Percentiles rank a stretch among this genome's conserved stretches.
These are phyloP conservation scores for Sphenodon punctatus DNA, from an alignment of 2,797 vertebrate species.

Conservation along the genomic window DNA sequence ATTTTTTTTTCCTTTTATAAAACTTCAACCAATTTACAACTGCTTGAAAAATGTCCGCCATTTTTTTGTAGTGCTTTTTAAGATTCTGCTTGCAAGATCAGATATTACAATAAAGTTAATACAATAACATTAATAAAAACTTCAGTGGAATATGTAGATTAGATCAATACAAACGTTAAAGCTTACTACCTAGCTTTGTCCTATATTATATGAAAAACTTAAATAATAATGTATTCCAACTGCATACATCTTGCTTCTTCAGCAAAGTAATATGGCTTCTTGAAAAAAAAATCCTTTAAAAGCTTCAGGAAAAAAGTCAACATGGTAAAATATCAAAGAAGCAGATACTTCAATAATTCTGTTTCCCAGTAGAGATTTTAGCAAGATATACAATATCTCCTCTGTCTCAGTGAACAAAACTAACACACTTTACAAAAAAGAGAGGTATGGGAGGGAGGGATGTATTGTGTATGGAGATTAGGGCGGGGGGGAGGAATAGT, in stretches of 20 bases:
- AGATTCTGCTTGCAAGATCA: not conserved
- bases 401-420: conserved; percentile 63
- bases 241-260: conserved; percentile 8
- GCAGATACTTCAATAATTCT: conserved; percentile 70
- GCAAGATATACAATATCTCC: conserved; percentile 67
- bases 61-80: not conserved
- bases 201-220: conserved; percentile 48
- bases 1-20: not conserved
- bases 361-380: conserved; percentile 70
- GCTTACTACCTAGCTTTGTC: conserved; percentile 35
- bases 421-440: conserved; percentile 69
- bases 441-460: conserved; percentile 28
- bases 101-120: conserved; percentile 19
- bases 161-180: conserved; percentile 49
- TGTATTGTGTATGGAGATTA: conserved; percentile 46
- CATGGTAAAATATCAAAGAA: conserved; percentile 69
- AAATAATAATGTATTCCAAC: conserved; percentile 62
- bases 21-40: not conserved
- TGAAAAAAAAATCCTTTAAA: conserved; percentile 61
- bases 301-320: conserved; percentile 63
- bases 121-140: conserved; percentile 6
- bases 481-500: conserved; percentile 35
- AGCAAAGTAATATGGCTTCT: conserved; percentile 53
- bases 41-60: not conserved
- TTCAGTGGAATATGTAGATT: conserved; percentile 6